Conservation (phyloP, 2,888 invertebrate genomes). For the Onchidella celtica region DNA sequence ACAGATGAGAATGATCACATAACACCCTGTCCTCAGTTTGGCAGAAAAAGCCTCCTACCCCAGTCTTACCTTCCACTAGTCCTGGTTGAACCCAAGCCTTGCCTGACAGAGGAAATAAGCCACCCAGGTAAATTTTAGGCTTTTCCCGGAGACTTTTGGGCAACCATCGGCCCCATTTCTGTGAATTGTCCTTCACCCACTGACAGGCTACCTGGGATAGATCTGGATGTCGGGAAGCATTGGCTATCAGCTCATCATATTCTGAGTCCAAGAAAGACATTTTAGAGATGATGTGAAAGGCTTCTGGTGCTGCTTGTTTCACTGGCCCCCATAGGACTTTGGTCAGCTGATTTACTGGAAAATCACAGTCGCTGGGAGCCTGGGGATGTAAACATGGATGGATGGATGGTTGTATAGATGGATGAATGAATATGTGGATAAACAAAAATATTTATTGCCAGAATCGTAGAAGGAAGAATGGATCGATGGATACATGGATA, state of each 20-base stretch:
- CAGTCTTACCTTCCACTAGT: constrained; percentile 82
- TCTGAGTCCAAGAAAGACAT: constrained; percentile 82
- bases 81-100: constrained; percentile 84
- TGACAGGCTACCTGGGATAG: constrained; percentile 84
- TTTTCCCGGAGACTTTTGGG: constrained; percentile 78
- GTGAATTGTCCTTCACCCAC: constrained; percentile 84
- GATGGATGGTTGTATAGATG: background rate
- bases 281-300: constrained; percentile 75
- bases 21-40: too few relatives aligned
- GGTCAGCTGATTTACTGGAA: constrained; percentile 86
- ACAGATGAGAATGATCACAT: too few relatives aligned
- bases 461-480: background rate
- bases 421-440: background rate
- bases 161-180: constrained; percentile 81
- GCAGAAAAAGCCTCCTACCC: too few relatives aligned
- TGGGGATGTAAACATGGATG: background rate
- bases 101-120: constrained; percentile 87
- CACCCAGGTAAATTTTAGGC: constrained; percentile 84
- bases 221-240: constrained; percentile 49
- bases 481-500: too few relatives aligned
- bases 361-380: constrained; percentile 81
- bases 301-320: constrained; percentile 81
- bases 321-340: constrained; percentile 86
- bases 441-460: background rate
- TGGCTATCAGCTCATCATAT: constrained; percentile 82